A percentile compares a stretch with the other conserved stretches of the same genome.
These are phyloP conservation scores for Ophioderma brevispina DNA, from an alignment of 35 echinoderm and acorn worm genomes.

Conservation along the genomic window DNA sequence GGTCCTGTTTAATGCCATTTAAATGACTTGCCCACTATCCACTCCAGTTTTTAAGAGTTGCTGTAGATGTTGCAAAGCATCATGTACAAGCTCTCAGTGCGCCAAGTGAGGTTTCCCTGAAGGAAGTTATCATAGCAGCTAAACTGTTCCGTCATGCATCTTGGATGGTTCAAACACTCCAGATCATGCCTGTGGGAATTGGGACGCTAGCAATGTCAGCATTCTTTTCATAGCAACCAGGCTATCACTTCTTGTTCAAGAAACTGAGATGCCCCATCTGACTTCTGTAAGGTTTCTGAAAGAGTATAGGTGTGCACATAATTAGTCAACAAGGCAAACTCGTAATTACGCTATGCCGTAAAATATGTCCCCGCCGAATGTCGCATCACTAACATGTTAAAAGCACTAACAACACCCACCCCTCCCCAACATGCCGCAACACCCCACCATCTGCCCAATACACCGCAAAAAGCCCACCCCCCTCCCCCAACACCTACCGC, in stretches of 20 bases:
- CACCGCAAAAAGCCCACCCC: too few species aligned
- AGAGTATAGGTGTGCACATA: too few species aligned
- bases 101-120: slow-evolving; percentile 26
- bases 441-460: too few species aligned
- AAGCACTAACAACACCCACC: too few species aligned
- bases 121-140: slow-evolving; percentile 80
- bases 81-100: slow-evolving; percentile 31
- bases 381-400: too few species aligned
- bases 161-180: slow-evolving; percentile 54
- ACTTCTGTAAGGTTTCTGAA: slow-evolving; percentile 9
- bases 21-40: background rate
- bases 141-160: slow-evolving; percentile 57
- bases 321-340: too few species aligned
- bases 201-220: background rate
- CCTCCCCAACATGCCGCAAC: too few species aligned
- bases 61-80: slow-evolving; percentile 51
- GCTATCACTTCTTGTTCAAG: background rate
- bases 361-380: too few species aligned
- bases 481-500: too few species aligned
- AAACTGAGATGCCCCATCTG: background rate
- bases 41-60: slow-evolving; percentile 24
- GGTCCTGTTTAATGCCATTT: background rate
- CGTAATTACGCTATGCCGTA: too few species aligned
- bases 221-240: slow-evolving; percentile 31
- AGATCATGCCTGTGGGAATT: slow-evolving; percentile 38